Evolutionary conservation across 2,797 vertebrate genomes (phyloP), one percentile per base, ranked within the genome.

Genomic region (Allobates femoralis): DNA sequence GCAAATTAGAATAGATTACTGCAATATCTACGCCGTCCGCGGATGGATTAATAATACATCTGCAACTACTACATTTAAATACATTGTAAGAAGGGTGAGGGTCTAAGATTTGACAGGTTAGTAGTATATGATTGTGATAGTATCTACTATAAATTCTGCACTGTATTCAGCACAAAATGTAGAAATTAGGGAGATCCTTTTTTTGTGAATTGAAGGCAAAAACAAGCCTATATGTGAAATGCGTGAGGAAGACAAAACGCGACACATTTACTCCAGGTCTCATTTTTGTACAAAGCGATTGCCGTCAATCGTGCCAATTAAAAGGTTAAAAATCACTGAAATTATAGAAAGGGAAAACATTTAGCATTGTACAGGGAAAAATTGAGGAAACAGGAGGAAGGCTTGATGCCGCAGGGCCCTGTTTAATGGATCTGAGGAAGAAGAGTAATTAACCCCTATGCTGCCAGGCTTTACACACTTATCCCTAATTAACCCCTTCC

Each of bases 241-340:
- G 23, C 41, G 50, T 34, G 28, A 34, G 26, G 26, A 15, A 86
- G 66, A 37, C 46, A 74, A 62, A 82, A 73, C 30, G 46, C 1
- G 30, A 76, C 32, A 76, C 46, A 80, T 77, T 75, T 76, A 62
- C 71, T 75, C 74, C 71, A 64, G n/a, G 34, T 74, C 41, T 81
- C 8, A 76, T 81, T 86, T 71, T 74, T 66, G 69, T 82, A 30
- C 51, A 69, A 19, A 30, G 79, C 85, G 41, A 62, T 76, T 67
- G 69, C 71, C 60, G 71, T 86, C 85, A 86, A 64, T 62, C 26
- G 69, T 76, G 69, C 85, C 85, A 86, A 86, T 86, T 86, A 76
- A 75, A 73, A 81, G 85, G 85, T 81, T 86, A 86, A 86, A 86
- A 86, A 86, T 86, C 79, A 76, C 71, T 18, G n/a, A 86, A 67